Evolutionary conservation across 2,797 vertebrate species (phyloP), one percentile per base, ranked within the genome.

Genomic region (Pseudochirops corinnae): DNA sequence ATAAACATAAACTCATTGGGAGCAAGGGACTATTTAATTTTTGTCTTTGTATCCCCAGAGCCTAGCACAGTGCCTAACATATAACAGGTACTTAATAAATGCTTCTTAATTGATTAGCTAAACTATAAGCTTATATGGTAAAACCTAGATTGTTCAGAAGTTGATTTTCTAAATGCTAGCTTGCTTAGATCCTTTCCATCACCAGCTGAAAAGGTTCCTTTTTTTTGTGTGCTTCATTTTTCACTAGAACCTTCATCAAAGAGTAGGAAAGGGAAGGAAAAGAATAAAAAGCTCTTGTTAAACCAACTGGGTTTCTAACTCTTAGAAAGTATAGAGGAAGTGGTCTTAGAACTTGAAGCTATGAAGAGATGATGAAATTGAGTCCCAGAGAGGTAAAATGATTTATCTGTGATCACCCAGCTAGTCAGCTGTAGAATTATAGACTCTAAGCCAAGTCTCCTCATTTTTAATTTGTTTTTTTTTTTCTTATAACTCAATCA

Each of bases 41-140:
- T 94, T 92, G 55, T 87, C 5, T 93, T 93, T 93, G 55, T 10
- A 46, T 82, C 2, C 26, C 24, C 1, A 39, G 50, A 50, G 33
- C 28, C 33, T 90, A 13, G 46, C 55, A 95, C 2, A 55, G 18
- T 92, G 33, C 33, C 90, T 96, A 1, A 60, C 92, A 5, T 24
- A 56, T 53, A 1, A 53, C 31, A 95, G 52, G 56, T 90, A 26
- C 53, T 39, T 1, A 11, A 52, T 58, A 62, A 56, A 26, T 93
- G 50, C 58, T 90, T 91, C 2, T 91, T 97, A 93, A 53, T 56
- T 93, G 93, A 91, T 53, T 56, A 95, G 82, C 94, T 95, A 82
- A 93, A 60, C 55, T 93, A 53, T 94, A 16, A 91, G 14, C 6
- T 62, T 55, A n/a, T 56, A 90, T 94, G 31, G 90, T 93, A 90